A percentile compares a stretch with the other conserved stretches of the same genome.
Evolutionary conservation across 1,140 invertebrate species (phyloP).

Genomic region (Atopsyche davidsoni): DNA sequence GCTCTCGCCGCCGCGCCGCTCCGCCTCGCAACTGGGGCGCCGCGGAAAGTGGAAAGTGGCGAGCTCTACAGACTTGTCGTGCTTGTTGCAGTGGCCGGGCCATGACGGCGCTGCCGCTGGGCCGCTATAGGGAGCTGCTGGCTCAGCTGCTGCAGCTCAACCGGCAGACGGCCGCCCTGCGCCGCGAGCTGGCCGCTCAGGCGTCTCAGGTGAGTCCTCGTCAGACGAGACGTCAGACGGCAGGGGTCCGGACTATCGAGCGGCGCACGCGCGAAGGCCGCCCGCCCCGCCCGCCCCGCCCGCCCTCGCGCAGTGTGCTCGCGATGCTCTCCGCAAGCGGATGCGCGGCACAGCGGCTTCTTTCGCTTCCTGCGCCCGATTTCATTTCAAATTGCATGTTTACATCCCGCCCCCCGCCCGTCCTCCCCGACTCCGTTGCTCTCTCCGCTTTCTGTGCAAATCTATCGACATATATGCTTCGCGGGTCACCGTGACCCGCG

Average conservation of each 20-base stretch:
- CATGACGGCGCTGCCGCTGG: slow-evolving; percentile 27
- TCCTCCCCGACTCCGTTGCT: too few relatives aligned
- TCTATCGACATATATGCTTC: too few relatives aligned
- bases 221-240: background rate
- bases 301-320: background rate
- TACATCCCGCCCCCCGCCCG: too few relatives aligned
- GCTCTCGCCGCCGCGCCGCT: background rate
- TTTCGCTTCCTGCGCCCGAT: too few relatives aligned
- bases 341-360: background rate
- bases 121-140: slow-evolving; percentile 27
- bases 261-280: slow-evolving; percentile 24
- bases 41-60: background rate
- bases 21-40: background rate
- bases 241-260: slow-evolving; percentile 12
- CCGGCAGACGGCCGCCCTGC: slow-evolving; percentile 25
- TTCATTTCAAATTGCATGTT: too few relatives aligned
- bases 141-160: slow-evolving; percentile 26
- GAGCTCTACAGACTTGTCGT: background rate
- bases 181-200: slow-evolving; percentile 22
- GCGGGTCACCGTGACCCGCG: too few relatives aligned
- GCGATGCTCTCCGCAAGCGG: background rate
- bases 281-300: slow-evolving; percentile 2
- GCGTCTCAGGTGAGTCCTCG: slow-evolving; percentile 12
- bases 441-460: too few relatives aligned
- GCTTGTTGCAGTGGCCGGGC: slow-evolving; percentile 14